Evolutionary conservation across 2,797 vertebrate genomes (phyloP).

Genomic region (Mareca penelope): DNA sequence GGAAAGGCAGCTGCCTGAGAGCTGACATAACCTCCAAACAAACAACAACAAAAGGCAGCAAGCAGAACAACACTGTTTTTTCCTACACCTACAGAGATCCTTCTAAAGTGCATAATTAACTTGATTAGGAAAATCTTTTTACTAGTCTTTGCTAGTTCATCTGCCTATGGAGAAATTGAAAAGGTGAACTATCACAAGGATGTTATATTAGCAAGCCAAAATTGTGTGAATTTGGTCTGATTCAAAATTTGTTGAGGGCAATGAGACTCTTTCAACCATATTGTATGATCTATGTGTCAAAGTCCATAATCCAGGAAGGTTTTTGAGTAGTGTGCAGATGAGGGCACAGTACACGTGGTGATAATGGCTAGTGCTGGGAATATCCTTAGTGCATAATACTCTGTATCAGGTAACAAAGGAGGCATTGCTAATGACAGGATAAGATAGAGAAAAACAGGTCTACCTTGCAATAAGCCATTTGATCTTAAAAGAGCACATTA

Average conservation of each 20-base stretch:
- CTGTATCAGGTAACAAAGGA: background rate
- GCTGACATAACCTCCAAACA: background rate
- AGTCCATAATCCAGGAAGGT: background rate
- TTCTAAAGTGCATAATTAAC: background rate
- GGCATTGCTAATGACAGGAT: background rate
- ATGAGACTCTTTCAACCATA: background rate
- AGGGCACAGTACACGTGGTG: background rate
- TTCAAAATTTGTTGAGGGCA: background rate
- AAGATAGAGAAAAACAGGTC: background rate
- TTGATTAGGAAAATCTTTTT: slow-evolving; percentile 16
- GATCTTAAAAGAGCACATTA: background rate
- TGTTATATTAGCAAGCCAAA: background rate
- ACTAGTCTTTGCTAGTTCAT: background rate
- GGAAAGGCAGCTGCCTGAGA: background rate
- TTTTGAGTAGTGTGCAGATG: background rate
- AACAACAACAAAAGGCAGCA: background rate
- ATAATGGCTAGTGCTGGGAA: background rate
- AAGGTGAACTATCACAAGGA: background rate
- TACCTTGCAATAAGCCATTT: background rate
- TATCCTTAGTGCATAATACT: background rate
- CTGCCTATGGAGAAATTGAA: background rate
- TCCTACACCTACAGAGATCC: background rate
- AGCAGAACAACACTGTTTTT: background rate
- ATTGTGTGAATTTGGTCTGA: background rate
- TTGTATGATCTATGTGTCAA: background rate